Percentiles rank a stretch among this genome's conserved stretches.
These are phyloP conservation scores for Odobenus rosmarus DNA, from an alignment of 2,113 vertebrate genomes.

Conservation along the genomic window DNA sequence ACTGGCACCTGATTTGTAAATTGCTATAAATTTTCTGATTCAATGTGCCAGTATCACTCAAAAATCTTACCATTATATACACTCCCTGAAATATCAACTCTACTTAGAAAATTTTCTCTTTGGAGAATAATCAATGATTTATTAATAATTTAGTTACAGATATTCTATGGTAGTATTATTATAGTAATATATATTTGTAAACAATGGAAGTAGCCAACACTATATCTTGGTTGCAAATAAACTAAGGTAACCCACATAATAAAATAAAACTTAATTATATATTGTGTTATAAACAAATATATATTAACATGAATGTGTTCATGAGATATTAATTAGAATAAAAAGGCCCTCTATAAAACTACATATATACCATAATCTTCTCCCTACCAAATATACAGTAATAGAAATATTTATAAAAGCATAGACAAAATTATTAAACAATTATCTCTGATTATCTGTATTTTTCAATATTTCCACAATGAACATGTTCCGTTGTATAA, in stretches of 20 bases:
- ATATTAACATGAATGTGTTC: not conserved
- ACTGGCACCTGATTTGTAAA: not conserved
- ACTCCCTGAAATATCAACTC: not conserved
- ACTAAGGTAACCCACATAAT: not conserved
- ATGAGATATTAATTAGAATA: not conserved
- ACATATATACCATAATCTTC: not conserved
- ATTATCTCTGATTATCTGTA: not conserved
- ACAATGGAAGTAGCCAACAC: not conserved
- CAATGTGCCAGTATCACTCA: not conserved
- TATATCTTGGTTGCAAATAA: not conserved
- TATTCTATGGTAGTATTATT: not conserved
- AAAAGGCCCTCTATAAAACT: not conserved
- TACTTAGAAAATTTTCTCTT: not conserved
- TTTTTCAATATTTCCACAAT: conserved; percentile 5
- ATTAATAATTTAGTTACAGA: not conserved
- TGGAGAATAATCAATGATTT: not conserved
- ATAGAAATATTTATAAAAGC: not conserved
- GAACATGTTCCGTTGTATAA: not conserved
- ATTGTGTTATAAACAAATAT: not conserved
- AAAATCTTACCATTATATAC: not conserved
- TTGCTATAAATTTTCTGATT: not conserved
- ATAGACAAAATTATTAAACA: not conserved
- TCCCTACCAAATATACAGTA: not conserved
- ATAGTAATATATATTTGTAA: not conserved
- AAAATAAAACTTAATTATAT: not conserved